A percentile compares a stretch with the other conserved stretches of the same genome.
Conservation (phyloP, 2,888 invertebrate species). For the Campopleginae sp. region DNA sequence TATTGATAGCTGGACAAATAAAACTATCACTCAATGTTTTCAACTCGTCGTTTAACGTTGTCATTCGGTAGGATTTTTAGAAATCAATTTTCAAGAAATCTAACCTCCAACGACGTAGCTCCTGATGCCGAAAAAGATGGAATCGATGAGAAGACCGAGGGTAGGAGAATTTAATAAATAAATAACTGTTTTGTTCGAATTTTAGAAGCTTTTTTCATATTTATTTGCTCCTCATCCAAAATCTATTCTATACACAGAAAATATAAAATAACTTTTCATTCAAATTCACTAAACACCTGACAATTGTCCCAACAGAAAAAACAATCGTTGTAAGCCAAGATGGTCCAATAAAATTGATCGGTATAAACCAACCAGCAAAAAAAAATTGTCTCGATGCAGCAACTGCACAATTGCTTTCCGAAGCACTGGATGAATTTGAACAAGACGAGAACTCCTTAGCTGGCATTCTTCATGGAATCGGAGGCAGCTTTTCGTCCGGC, state of each 20-base stretch:
- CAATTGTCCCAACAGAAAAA: slow-evolving; percentile 69
- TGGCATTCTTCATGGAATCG: slow-evolving; percentile 94
- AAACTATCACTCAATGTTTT: slow-evolving; percentile 61
- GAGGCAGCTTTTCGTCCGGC: slow-evolving; percentile 97
- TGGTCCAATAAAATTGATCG: slow-evolving; percentile 90
- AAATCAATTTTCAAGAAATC: slow-evolving; percentile 51
- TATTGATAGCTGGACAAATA: neutral
- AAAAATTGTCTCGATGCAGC: slow-evolving; percentile 92
- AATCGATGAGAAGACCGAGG: slow-evolving; percentile 44
- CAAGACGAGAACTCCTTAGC: slow-evolving; percentile 89
- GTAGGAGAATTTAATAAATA: slow-evolving; percentile 37
- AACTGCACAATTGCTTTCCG: slow-evolving; percentile 88
- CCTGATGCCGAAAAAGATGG: slow-evolving; percentile 47
- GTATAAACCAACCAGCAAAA: slow-evolving; percentile 93
- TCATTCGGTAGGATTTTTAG: slow-evolving; percentile 57
- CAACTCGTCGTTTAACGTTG: slow-evolving; percentile 56
- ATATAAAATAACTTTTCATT: neutral
- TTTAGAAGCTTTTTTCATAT: neutral
- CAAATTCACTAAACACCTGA: neutral
- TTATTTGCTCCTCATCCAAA: neutral
- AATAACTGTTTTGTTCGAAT: neutral
- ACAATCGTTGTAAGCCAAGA: slow-evolving; percentile 87
- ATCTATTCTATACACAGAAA: neutral
- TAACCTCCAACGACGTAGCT: slow-evolving; percentile 58
- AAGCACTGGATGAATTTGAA: slow-evolving; percentile 92